These are phyloP conservation scores for Coecobrya sp. DNA, from an alignment of 2,888 invertebrate genomes.

Conservation along the genomic window DNA sequence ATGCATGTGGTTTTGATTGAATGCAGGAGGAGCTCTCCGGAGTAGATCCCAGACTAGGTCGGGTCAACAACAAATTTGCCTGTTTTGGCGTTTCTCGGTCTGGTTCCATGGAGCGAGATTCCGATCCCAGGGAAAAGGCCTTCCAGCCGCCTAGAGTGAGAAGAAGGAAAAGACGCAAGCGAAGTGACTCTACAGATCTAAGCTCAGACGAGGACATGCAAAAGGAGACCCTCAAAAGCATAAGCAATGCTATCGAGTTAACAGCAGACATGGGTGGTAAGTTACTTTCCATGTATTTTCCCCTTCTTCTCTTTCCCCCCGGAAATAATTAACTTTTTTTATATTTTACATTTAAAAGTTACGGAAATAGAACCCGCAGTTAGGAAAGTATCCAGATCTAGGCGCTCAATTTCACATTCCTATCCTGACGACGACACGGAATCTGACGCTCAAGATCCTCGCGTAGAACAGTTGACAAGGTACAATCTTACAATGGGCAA, in stretches of 20 bases:
- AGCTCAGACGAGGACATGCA: constrained; percentile 82
- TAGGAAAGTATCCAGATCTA: constrained; percentile 56
- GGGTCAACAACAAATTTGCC: constrained; percentile 87
- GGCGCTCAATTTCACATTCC: constrained; percentile 86
- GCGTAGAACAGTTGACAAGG: constrained; percentile 92
- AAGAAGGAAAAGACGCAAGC: constrained; percentile 82
- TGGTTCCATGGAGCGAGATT: constrained; percentile 87
- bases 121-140: constrained; percentile 87
- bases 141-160: constrained; percentile 88
- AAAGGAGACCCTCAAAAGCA: constrained; percentile 74
- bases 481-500: constrained; percentile 87
- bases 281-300: constrained; percentile 88
- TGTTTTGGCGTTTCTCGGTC: constrained; percentile 87
- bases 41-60: constrained; percentile 88
- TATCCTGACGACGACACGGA: constrained; percentile 81
- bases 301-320: too few relatives aligned
- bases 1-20: background rate
- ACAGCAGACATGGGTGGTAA: constrained; percentile 95
- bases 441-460: constrained; percentile 79
- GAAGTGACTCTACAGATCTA: constrained; percentile 81
- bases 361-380: constrained; percentile 19
- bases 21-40: constrained; percentile 90
- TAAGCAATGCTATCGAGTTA: constrained; percentile 91
- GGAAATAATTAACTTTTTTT: background rate
- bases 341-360: background rate